Base-by-base conservation (phyloP, 1,140 invertebrate species). In the Mizuhopecten yessoensis region DNA sequence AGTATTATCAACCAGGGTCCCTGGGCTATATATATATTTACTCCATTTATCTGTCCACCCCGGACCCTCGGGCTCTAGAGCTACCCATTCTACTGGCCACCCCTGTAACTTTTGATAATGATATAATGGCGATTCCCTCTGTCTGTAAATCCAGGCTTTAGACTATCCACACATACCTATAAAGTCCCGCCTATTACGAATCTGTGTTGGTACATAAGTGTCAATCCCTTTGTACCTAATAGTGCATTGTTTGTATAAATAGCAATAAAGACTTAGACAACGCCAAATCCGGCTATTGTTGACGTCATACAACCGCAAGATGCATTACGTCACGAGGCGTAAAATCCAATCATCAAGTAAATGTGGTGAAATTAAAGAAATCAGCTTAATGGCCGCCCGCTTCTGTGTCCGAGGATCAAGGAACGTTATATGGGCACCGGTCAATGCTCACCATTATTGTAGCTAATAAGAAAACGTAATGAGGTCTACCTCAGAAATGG, bases 341-440 rank as follows among this genome's bases (percentile, higher is more conserved):
- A 29, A 75, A 75, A 75, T 75, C 57, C 57, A 75, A 75, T 75
- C 57, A 75, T n/a, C 57, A 29, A 29, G 9, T 75, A 23, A 75
- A 75, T 75, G 57, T 75, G 57, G 29, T 23, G 57, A 75, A 75
- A 75, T 75, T 75, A 75, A 75, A 75, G 57, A 75, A 75, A 75
- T 75, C 23, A 75, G 57, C 11, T 75, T 75, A 75, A 75, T 75
- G 57, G 57, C 5, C 57, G 5, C 5, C 29, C 23, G n/a, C 57
- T 75, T 29, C 57, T 75, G 23, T 75, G 57, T 75, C n/a, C 57
- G 57, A 29, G n/a, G 57, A 75, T 75, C 57, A 49, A 49, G 45
- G 45, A 20, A 1, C 45, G 0, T 17, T 75, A 75, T 29, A n/a
- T 75, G n/a, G 57, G 17, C 2, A 75, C 23, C 57, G 57, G 57